Conservation (phyloP, 2,888 invertebrate species). For the Plutella xylostella region DNA sequence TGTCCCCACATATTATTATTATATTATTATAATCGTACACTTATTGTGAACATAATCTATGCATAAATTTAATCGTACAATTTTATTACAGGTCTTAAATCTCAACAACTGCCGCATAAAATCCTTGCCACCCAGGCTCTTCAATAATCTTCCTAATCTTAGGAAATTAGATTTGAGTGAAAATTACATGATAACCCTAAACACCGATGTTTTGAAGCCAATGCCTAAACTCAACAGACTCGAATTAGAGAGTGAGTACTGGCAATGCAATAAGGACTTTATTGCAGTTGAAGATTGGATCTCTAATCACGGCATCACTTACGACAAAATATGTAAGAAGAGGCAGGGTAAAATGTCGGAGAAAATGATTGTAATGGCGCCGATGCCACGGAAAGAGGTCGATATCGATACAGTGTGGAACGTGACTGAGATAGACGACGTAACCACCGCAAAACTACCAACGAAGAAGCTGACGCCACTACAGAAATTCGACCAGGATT, state of each 20-base stretch:
- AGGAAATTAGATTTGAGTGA: constrained; percentile 70
- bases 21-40: too few relatives aligned
- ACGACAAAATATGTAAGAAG: constrained; percentile 54
- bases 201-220: constrained; percentile 51
- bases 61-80: too few relatives aligned
- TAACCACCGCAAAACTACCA: constrained; percentile 22
- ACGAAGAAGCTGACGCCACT: constrained; percentile 36
- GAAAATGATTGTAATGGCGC: constrained; percentile 63
- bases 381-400: constrained; percentile 40
- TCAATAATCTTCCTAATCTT: constrained; percentile 66
- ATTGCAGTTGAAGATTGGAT: constrained; percentile 53
- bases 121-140: constrained; percentile 57
- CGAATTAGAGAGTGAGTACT: constrained; percentile 67
- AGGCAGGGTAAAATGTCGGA: constrained; percentile 63
- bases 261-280: constrained; percentile 63
- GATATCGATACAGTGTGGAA: constrained; percentile 54
- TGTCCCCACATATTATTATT: too few relatives aligned
- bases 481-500: constrained; percentile 50
- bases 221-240: constrained; percentile 59
- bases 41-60: too few relatives aligned
- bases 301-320: constrained; percentile 39
- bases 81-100: constrained; percentile 60
- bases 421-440: constrained; percentile 30
- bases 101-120: constrained; percentile 71
- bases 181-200: constrained; percentile 70